These are phyloP conservation scores for Argyrosomus japonicus DNA, from an alignment of 2,113 vertebrate species.

Conservation along the genomic window DNA sequence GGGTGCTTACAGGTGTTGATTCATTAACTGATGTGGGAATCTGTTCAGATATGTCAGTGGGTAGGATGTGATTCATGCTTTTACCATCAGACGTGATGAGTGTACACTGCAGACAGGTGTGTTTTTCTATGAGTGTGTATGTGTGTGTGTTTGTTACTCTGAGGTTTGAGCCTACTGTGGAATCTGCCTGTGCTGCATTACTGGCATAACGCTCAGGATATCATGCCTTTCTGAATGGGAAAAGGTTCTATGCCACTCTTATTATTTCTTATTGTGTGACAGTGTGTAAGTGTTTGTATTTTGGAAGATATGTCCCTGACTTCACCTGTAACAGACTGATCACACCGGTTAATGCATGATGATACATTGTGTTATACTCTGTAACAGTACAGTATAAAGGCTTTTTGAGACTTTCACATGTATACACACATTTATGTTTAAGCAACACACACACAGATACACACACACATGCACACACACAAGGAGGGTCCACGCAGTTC, in stretches of 20 bases:
- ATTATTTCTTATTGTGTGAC: background rate
- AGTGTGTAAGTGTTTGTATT: background rate
- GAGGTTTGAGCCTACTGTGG: conserved; percentile 35
- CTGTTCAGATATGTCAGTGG: conserved; percentile 24
- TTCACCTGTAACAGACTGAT: background rate
- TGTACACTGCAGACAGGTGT: conserved; percentile 53
- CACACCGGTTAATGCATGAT: background rate
- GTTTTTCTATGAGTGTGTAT: conserved; percentile 34
- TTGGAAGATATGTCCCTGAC: background rate
- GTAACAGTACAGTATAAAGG: background rate
- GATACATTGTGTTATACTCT: background rate
- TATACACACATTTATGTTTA: background rate
- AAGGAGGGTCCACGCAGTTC: conserved; percentile 31
- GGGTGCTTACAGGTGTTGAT: conserved; percentile 4
- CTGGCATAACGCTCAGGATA: conserved; percentile 44
- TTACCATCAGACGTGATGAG: conserved; percentile 71
- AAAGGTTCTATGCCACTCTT: background rate
- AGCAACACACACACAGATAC: conserved; percentile 18
- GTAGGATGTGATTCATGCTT: conserved; percentile 63
- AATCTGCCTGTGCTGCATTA: conserved; percentile 73
- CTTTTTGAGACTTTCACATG: background rate
- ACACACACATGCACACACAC: conserved; percentile 29
- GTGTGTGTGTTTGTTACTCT: conserved; percentile 26
- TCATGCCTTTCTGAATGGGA: conserved; percentile 7
- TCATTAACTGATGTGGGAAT: conserved; percentile 19